Base-by-base conservation (phyloP, 2,888 invertebrate genomes). In the Hydropsyche betteni region DNA sequence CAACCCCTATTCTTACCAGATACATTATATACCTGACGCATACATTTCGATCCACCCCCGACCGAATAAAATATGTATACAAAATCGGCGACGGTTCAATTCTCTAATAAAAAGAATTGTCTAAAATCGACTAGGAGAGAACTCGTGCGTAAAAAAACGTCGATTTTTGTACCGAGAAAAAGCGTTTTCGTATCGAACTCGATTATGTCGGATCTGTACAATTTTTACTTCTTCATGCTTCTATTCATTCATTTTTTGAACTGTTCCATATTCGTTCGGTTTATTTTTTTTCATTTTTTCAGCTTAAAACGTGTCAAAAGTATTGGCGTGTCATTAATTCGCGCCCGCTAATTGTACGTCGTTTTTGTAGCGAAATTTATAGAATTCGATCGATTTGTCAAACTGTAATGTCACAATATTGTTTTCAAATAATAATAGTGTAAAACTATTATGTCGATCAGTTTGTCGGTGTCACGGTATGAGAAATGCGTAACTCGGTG, bases 91-190 rank as follows among this genome's bases (percentile, higher is more conserved):
- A 36, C 24, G 44, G 44, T 44, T 44, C 44, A 10, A 24, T 24
- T 24, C 44, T 44, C 44, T 44, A 44, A 36, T 44, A 44, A 69
- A 44, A 69, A 69, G 44, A 44, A 44, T 44, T 10, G 44, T 44
- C 44, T 44, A 44, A 10, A 44, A 44, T 44, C 44, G 44, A 44
- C 6, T 10, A 44, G 44, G 44, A 69, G 69, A 36, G 51, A 53
- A 64, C 33, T 77, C 77, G 75, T 77, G 77, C 77, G 77, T 74
- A 77, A 77, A 64, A 24, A 74, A 76, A 74, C 55, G 70, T 74
- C 68, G 74, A 70, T 74, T 69, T 74, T 55, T 58, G 34, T 34
- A 50, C 44, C 51, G 33, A 68, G 51, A 76, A 77, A 77, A 77
- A 73, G 38, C 74, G 16, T 53, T 55, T 51, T 77, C 72, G 75